phyloP scores from a whole-genome alignment of 2,888 invertebrate species.

The Nasonia oneida region DNA sequence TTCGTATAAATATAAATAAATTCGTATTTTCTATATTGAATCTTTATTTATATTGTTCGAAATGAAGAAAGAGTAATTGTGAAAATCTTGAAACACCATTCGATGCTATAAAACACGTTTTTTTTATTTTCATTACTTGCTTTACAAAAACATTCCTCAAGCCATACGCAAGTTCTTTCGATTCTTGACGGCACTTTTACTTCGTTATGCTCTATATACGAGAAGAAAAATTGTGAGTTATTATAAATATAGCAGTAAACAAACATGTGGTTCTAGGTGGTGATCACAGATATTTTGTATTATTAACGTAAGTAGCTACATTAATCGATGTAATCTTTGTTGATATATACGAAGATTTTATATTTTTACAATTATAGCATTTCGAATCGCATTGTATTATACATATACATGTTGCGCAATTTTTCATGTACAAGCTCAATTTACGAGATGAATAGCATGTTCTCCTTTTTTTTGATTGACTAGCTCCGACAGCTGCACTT shows the following conservation, averaged over 20 bases:
- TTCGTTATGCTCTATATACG: neutral
- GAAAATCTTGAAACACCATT: conserved; percentile 30
- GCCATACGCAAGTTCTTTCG: conserved; percentile 6
- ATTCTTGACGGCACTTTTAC: neutral
- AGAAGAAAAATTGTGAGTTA: conserved; percentile 28
- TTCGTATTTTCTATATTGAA: conserved; percentile 1
- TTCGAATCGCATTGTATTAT: conserved; percentile 48
- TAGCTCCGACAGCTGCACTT: conserved; percentile 34
- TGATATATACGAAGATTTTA: conserved; percentile 16
- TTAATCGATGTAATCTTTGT: conserved; percentile 6
- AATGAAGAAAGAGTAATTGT: neutral
- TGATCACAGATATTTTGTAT: conserved; percentile 58
- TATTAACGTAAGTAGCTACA: conserved; percentile 36
- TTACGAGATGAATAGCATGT: conserved; percentile 31
- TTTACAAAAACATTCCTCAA: conserved; percentile 44
- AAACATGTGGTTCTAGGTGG: conserved; percentile 22
- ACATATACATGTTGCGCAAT: conserved; percentile 44
- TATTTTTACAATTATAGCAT: conserved; percentile 46
- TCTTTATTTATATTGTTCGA: conserved; percentile 17
- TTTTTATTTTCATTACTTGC: conserved; percentile 8
- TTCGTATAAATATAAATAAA: conserved; percentile 17
- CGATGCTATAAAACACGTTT: conserved; percentile 39
- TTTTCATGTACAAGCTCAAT: conserved; percentile 37
- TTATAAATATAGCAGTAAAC: conserved; percentile 20
- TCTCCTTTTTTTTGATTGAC: conserved; percentile 30